Evolutionary conservation across 2,888 invertebrate genomes (phyloP).

Genomic region (Sepioteuthis lessoniana): DNA sequence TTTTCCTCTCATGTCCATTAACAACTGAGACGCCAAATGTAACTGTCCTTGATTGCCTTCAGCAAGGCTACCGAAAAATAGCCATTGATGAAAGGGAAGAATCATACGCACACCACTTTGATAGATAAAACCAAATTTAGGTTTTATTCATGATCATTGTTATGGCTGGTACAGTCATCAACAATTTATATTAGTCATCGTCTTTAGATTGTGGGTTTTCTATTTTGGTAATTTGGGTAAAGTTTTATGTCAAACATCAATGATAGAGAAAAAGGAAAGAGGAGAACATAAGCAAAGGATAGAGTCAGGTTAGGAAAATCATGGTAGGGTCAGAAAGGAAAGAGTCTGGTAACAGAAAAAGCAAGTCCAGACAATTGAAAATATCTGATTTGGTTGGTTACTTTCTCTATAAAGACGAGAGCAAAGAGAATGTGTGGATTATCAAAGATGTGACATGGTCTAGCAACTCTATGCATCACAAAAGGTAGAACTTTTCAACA

Average conservation of each 20-base stretch:
- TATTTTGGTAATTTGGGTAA: not conserved
- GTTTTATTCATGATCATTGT: not conserved
- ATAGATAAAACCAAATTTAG: slow-evolving; percentile 18
- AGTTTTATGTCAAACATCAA: slow-evolving; percentile 33
- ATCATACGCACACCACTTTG: not conserved
- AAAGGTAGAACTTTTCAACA: not conserved
- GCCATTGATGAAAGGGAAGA: not conserved
- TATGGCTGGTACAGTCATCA: not conserved
- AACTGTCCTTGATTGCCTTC: not conserved
- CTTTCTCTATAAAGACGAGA: not conserved
- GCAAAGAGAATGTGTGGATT: not conserved
- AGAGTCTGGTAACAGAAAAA: not conserved
- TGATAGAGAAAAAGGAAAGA: not conserved
- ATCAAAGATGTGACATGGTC: slow-evolving; percentile 12
- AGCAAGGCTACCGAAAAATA: not conserved
- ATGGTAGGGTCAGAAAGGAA: not conserved
- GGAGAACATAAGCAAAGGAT: not conserved
- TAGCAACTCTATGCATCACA: not conserved
- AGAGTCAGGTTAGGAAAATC: not conserved
- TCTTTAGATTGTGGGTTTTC: not conserved
- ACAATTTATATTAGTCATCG: not conserved
- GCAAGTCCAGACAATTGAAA: not conserved
- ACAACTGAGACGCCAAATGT: not conserved
- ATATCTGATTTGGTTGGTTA: not conserved
- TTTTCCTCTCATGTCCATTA: not conserved